Evolutionary conservation across 2,797 vertebrate species (phyloP).

Genomic region (Acrossocheilus fasciatus): DNA sequence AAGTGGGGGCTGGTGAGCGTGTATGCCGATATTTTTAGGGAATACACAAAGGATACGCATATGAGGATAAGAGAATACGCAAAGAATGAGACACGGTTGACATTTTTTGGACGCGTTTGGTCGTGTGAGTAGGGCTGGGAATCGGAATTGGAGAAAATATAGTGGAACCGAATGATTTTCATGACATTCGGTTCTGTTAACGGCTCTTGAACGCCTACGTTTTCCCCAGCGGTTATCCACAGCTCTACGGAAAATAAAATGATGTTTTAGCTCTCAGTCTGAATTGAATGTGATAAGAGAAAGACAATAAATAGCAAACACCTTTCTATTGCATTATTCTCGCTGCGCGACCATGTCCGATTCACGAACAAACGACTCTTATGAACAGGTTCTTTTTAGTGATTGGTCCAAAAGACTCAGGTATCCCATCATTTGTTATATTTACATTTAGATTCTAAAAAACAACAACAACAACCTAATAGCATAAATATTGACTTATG

Average conservation of each 20-base stretch:
- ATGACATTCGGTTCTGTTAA: constrained; percentile 24
- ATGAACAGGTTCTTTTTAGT: background rate
- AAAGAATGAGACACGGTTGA: constrained; percentile 19
- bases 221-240: constrained; percentile 7
- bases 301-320: background rate
- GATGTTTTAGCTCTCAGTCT: background rate
- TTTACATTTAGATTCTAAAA: background rate
- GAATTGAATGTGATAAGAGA: constrained; percentile 8
- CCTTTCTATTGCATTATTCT: background rate
- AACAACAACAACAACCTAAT: no score
- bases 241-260: background rate
- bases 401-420: background rate
- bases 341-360: background rate
- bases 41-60: constrained; percentile 30
- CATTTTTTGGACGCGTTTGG: constrained; percentile 15
- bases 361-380: background rate
- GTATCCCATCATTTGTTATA: background rate
- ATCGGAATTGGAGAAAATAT: constrained; percentile 22
- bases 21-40: constrained; percentile 42
- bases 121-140: constrained; percentile 8
- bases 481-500: background rate
- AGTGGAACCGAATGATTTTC: constrained; percentile 22
- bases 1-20: constrained; percentile 30
- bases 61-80: constrained; percentile 36
- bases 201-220: constrained; percentile 3